Conservation (phyloP, 2,797 vertebrate genomes). For the Cottoperca gobio region DNA sequence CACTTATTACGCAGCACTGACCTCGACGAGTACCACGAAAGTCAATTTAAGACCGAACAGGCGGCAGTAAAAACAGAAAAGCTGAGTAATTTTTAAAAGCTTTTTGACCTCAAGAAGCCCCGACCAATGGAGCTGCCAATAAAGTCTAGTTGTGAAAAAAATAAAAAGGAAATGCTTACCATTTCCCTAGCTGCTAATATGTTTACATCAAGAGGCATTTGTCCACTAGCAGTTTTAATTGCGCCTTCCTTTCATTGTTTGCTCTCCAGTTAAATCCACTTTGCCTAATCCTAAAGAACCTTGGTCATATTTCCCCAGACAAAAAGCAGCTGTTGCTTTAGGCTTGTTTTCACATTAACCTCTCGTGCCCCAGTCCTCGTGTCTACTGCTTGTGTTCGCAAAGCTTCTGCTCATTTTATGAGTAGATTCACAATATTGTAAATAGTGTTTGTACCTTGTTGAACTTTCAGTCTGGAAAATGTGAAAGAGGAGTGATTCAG, state of each 20-base stretch:
- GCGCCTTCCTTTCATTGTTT: conserved; percentile 71
- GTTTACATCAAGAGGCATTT: conserved; percentile 67
- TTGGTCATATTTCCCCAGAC: conserved; percentile 73
- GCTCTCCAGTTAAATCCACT: conserved; percentile 77
- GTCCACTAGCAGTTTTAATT: conserved; percentile 79
- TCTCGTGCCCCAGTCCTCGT: neutral
- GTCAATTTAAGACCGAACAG: conserved; percentile 62
- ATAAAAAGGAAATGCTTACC: conserved; percentile 19
- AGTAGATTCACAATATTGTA: neutral
- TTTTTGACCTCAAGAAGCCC: conserved; percentile 52
- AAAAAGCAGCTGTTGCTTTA: conserved; percentile 41
- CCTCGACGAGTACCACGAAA: conserved; percentile 71
- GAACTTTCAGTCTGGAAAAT: conserved; percentile 20
- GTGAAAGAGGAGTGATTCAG: neutral
- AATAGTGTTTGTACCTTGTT: conserved; percentile 13
- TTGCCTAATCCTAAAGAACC: conserved; percentile 78
- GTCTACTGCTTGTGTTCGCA: neutral
- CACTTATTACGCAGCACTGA: conserved; percentile 65
- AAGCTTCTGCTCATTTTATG: neutral
- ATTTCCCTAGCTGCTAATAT: conserved; percentile 54
- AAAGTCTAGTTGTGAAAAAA: conserved; percentile 41
- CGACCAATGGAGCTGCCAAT: conserved; percentile 44
- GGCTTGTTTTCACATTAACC: conserved; percentile 44
- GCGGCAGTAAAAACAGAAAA: conserved; percentile 19
- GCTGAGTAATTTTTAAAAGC: conserved; percentile 40